Conservation (phyloP, 2,113 vertebrate genomes). For the Tetraodon nigroviridis region DNA sequence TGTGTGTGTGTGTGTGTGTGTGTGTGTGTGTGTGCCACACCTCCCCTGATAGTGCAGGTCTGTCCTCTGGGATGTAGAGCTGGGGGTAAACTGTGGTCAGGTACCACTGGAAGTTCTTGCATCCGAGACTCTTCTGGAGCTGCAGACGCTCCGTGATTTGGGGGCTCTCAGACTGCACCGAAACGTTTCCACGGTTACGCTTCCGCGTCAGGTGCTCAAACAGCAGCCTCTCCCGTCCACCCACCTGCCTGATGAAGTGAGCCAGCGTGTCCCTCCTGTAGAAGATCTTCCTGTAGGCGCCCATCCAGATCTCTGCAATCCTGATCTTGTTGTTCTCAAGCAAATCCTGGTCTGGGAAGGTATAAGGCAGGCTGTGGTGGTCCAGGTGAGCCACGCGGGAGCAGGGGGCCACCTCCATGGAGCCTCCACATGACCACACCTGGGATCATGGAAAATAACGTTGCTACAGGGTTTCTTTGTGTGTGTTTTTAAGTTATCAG, state of each 20-base stretch:
- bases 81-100: conserved; percentile 80
- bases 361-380: conserved; percentile 46
- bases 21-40: conserved; percentile 51
- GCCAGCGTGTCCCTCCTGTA: conserved; percentile 79
- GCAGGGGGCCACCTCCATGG: conserved; percentile 86
- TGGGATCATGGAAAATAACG: conserved; percentile 30
- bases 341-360: conserved; percentile 69
- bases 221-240: not conserved
- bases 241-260: conserved; percentile 81
- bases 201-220: too few relatives aligned
- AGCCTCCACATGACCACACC: conserved; percentile 90
- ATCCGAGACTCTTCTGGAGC: conserved; percentile 78
- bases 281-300: conserved; percentile 80
- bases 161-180: conserved; percentile 73
- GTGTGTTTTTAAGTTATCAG: not conserved
- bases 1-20: conserved; percentile 21
- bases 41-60: conserved; percentile 79
- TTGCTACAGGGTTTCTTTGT: too few relatives aligned
- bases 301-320: conserved; percentile 86
- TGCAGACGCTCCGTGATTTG: conserved; percentile 78
- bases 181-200: not conserved
- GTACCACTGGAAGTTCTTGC: conserved; percentile 86
- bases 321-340: conserved; percentile 80
- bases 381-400: conserved; percentile 84
- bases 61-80: conserved; percentile 70